These are phyloP conservation scores for Struthio camelus DNA, from an alignment of 2,113 vertebrate genomes.

Conservation along the genomic window DNA sequence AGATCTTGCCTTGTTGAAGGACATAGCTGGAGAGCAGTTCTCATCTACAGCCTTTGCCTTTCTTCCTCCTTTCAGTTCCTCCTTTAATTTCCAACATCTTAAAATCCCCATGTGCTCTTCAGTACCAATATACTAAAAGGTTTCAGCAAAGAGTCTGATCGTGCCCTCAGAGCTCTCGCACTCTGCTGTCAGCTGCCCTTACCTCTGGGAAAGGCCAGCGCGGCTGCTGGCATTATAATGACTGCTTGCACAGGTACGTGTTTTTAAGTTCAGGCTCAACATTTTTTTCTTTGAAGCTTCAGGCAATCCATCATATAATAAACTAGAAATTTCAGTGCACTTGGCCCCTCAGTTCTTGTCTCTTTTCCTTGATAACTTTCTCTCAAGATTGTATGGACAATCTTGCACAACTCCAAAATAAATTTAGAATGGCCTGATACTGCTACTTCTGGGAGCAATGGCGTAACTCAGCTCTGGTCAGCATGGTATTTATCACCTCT, in stretches of 20 bases:
- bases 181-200: not conserved
- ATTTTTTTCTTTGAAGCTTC: not conserved
- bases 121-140: not conserved
- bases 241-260: not conserved
- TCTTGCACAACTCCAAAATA: not conserved
- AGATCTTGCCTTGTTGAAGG: not conserved
- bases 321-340: not conserved
- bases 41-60: not conserved
- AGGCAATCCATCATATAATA: not conserved
- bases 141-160: not conserved
- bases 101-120: not conserved
- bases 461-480: not conserved
- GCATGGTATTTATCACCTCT: not conserved
- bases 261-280: not conserved
- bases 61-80: not conserved
- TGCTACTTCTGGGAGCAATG: not conserved
- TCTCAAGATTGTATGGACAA: not conserved
- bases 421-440: not conserved
- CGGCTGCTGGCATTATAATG: not conserved
- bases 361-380: not conserved
- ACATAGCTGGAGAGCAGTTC: not conserved
- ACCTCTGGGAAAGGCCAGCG: not conserved
- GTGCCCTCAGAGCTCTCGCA: not conserved
- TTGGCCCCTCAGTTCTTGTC: not conserved
- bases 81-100: not conserved